Conservation (phyloP, 2,113 vertebrate species). For the Noturus placidus region DNA sequence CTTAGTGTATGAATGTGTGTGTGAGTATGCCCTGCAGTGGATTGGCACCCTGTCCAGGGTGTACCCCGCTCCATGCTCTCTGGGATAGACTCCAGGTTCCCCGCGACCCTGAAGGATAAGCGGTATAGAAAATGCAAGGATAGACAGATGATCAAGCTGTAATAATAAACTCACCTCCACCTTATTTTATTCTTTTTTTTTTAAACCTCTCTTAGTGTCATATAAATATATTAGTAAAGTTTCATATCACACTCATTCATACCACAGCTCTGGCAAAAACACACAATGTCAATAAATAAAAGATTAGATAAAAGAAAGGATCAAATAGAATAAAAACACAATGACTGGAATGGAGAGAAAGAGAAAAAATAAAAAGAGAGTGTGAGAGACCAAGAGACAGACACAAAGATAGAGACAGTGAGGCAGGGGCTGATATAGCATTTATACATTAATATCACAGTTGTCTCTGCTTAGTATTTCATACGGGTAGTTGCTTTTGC, state of each 20-base stretch:
- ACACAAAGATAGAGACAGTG: background rate
- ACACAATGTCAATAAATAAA: background rate
- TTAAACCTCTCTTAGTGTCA: background rate
- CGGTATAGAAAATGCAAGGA: too few relatives aligned
- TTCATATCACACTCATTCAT: background rate
- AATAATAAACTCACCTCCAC: background rate
- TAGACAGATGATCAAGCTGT: background rate
- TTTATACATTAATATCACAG: background rate
- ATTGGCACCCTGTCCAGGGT: too few relatives aligned
- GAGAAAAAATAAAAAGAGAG: background rate
- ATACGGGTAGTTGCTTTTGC: too few relatives aligned
- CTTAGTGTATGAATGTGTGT: too few relatives aligned
- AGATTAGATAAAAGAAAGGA: background rate
- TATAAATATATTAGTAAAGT: background rate
- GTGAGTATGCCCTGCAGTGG: too few relatives aligned
- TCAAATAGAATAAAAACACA: background rate
- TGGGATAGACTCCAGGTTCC: too few relatives aligned
- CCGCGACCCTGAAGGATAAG: too few relatives aligned
- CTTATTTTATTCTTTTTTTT: background rate
- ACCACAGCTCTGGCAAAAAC: background rate
- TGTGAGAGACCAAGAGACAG: background rate
- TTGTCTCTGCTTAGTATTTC: background rate
- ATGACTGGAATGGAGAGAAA: background rate
- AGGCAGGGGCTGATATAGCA: background rate
- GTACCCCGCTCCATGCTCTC: too few relatives aligned